A percentile compares a stretch with the other conserved stretches of the same genome.
These are phyloP conservation scores for Microplitis deprimator DNA, from an alignment of 2,888 invertebrate species.

Conservation along the genomic window DNA sequence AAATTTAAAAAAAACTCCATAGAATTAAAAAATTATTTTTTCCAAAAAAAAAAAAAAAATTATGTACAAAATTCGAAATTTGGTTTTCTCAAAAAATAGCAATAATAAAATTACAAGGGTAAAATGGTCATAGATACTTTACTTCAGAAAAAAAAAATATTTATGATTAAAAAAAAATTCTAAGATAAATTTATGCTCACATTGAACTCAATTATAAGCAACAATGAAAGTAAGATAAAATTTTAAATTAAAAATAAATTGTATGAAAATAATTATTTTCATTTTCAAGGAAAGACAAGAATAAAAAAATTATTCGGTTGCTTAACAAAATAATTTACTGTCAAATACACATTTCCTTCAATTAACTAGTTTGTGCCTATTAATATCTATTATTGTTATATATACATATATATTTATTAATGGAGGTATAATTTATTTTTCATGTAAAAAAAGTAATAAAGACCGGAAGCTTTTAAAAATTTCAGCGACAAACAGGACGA, in stretches of 20 bases:
- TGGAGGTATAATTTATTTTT: background rate
- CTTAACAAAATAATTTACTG: conserved; percentile 39
- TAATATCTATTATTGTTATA: background rate
- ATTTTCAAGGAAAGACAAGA: background rate
- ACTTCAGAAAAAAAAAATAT: background rate
- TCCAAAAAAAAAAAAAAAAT: no score
- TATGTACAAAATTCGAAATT: no score
- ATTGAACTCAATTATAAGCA: background rate
- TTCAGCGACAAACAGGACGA: conserved; percentile 29
- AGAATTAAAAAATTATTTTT: no score
- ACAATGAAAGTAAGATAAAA: conserved; percentile 1
- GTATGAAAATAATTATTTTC: background rate
- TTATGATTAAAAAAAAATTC: background rate
- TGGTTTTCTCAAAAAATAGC: no score
- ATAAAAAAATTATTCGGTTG: conserved; percentile 17
- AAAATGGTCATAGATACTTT: no score
- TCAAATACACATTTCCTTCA: conserved; percentile 15
- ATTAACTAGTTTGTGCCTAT: background rate
- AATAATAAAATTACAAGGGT: no score
- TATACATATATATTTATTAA: background rate
- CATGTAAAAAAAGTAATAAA: background rate
- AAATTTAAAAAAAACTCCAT: conserved; percentile 7
- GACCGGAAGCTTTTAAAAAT: conserved; percentile 7
- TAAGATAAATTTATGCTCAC: background rate
- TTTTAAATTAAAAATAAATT: background rate